These are phyloP conservation scores for Balanococcus diminutus DNA, from an alignment of 2,888 invertebrate genomes.

Conservation along the genomic window DNA sequence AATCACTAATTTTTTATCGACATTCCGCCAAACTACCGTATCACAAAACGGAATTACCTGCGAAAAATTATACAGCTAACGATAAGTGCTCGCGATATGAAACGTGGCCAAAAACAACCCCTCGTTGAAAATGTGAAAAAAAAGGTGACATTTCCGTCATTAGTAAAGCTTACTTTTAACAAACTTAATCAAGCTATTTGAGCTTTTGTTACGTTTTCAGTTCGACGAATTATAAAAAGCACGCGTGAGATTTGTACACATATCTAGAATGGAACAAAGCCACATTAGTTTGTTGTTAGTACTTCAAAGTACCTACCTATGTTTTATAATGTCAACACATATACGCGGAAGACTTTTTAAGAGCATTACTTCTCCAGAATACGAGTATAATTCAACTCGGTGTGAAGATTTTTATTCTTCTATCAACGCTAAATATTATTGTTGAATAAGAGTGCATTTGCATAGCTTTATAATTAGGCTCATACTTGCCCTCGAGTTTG, in stretches of 20 bases:
- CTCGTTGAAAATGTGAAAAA: not conserved
- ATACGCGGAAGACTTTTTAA: not conserved
- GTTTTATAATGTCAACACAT: constrained; percentile 1
- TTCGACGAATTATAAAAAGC: constrained; percentile 12
- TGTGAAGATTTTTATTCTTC: constrained; percentile 6
- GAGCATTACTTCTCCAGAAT: not conserved
- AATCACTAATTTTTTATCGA: not conserved
- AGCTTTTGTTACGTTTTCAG: constrained; percentile 16
- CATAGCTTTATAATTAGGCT: not conserved
- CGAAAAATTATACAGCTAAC: too few relatives aligned
- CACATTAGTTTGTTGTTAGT: constrained; percentile 9
- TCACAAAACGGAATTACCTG: not conserved
- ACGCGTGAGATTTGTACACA: not conserved
- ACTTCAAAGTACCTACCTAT: not conserved
- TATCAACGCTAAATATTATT: not conserved
- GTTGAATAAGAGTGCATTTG: not conserved
- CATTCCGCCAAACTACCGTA: not conserved
- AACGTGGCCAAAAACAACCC: not conserved
- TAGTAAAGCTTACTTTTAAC: constrained; percentile 9
- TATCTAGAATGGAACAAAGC: not conserved
- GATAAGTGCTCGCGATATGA: not conserved
- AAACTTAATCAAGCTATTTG: constrained; percentile 6
- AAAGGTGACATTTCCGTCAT: not conserved
- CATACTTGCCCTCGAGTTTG: not conserved
- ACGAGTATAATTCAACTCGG: not conserved